These are phyloP conservation scores for Camponotus fellah DNA, from an alignment of 2,888 invertebrate species.

Conservation along the genomic window DNA sequence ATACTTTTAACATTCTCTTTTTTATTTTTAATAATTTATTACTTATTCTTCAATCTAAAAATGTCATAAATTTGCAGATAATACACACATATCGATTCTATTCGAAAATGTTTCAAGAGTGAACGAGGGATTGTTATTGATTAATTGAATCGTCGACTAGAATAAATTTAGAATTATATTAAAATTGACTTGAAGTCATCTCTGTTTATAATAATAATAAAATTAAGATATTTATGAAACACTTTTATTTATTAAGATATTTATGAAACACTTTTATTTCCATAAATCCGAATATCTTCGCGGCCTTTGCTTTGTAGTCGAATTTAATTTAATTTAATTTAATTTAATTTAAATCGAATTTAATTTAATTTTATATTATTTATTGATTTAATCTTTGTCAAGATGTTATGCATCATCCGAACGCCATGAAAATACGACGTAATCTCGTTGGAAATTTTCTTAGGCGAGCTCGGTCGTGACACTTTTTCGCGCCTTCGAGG, in stretches of 20 bases:
- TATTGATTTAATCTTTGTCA: not conserved
- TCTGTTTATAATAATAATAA: not conserved
- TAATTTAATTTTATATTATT: constrained; percentile 23
- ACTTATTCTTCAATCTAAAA: not conserved
- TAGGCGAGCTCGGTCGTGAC: not conserved
- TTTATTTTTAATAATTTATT: not conserved
- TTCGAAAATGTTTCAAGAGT: not conserved
- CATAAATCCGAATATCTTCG: not conserved
- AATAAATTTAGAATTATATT: not conserved
- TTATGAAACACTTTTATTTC: not conserved
- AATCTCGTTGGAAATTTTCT: constrained; percentile 37
- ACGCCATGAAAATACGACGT: not conserved
- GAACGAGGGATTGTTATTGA: not conserved
- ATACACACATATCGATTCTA: not conserved
- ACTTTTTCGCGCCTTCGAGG: not conserved
- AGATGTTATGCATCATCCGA: not conserved
- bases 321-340: not conserved
- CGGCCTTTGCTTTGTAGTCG: not conserved
- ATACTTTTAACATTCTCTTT: not conserved
- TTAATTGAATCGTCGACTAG: not conserved
- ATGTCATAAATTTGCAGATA: too few species aligned
- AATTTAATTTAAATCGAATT: too few species aligned
- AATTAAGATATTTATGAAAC: not conserved
- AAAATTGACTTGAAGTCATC: not conserved
- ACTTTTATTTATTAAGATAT: not conserved